A percentile compares a stretch with the other conserved stretches of the same genome.
phyloP scores from a whole-genome alignment of 2,113 vertebrate genomes.

The Silurus glanis region DNA sequence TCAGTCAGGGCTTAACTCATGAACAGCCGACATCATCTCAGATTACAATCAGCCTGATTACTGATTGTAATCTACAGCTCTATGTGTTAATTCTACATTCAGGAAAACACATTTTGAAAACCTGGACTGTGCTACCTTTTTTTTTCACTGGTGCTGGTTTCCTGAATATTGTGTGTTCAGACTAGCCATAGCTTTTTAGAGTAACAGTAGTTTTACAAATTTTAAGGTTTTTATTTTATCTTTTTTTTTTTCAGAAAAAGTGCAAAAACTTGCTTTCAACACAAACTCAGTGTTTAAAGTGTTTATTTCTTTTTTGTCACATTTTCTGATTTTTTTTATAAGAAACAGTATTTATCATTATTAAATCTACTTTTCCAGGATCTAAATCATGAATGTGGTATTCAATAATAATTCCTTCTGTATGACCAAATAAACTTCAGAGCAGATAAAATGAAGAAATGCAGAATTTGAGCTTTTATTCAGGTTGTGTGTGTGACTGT shows the following conservation, averaged over 20 bases:
- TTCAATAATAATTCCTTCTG: constrained; percentile 42
- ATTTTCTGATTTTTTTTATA: constrained; percentile 43
- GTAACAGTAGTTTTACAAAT: constrained; percentile 19
- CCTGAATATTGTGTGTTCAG: constrained; percentile 46
- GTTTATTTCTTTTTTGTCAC: constrained; percentile 47
- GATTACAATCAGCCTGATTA: neutral
- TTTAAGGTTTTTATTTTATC: neutral
- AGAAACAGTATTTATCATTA: constrained; percentile 56
- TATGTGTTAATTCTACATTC: constrained; percentile 23
- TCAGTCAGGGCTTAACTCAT: constrained; percentile 13
- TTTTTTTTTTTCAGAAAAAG: neutral
- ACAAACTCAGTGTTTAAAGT: constrained; percentile 56
- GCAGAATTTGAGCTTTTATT: neutral
- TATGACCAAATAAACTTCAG: constrained; percentile 42
- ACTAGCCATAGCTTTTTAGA: constrained; percentile 33
- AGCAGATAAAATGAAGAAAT: constrained; percentile 20
- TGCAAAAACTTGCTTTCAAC: constrained; percentile 39
- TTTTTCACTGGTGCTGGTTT: constrained; percentile 57
- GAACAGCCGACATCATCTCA: neutral
- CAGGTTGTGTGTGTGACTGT: constrained; percentile 5
- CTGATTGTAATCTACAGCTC: neutral
- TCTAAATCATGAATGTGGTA: constrained; percentile 39
- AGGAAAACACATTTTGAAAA: constrained; percentile 36
- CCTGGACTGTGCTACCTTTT: constrained; percentile 28
- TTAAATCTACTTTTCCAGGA: constrained; percentile 46